Base-by-base conservation (phyloP, 2,797 vertebrate species). In the Lacerta bilineata region DNA sequence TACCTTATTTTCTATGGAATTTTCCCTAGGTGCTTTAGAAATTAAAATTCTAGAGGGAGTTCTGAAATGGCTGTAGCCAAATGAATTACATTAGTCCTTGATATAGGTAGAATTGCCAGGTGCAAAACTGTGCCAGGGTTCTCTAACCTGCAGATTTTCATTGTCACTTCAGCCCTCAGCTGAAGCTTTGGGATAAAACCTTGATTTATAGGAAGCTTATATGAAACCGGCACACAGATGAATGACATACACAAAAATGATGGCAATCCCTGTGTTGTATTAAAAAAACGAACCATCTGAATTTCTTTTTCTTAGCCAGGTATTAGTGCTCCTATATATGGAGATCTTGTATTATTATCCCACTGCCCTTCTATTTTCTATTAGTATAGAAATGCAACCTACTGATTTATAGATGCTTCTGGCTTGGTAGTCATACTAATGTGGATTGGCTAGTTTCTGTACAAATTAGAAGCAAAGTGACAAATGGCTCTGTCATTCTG, bases 1-100 rank as follows among this genome's bases (percentile, higher is more conserved):
- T 84, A 39, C 4, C 80, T 92, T 33, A 78, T 85, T 82, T 80
- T 87, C 41, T 33, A 18, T 80, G 59, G 81, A 75, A 83, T 87
- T 87, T 87, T 84, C 82, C 93, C 89, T 33, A 90, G 25, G 2
- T 33, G 4, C 11, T 91, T 93, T 85, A 74, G 61, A 82, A 90
- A 92, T 93, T 88, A 82, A 89, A 80, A 39, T 90, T 88, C 71
- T 89, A 66, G 79, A 10, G 86, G 59, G 66, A 25, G 11, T 88
- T 66, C 23, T 91, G 68, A 92, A 39, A 92, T 90, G 39, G 91
- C 84, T 78, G 84, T 59, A 46, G 80, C 33, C 78, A 27, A 87
- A 90, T 85, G 50, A 93, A 87, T 90, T 90, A 66, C 9, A 43
- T 86, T 90, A 50, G 2, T 90, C 84, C 87, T 1, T 84, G 41